These are phyloP conservation scores for Camelus dromedarius DNA, from an alignment of 2,113 vertebrate genomes.

Conservation along the genomic window DNA sequence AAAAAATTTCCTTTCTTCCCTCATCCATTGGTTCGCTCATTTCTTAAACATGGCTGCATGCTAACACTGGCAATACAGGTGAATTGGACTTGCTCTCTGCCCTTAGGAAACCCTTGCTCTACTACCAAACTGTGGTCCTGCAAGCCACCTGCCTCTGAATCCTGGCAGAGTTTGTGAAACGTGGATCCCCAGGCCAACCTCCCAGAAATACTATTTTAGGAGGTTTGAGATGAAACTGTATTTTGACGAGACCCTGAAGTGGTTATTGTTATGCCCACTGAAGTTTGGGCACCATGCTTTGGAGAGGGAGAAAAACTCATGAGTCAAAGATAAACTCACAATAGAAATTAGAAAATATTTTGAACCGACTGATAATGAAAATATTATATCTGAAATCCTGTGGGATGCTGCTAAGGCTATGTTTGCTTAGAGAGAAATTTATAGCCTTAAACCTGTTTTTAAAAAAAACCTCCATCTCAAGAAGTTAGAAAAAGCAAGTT, in stretches of 20 bases:
- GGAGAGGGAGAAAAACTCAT: conserved; percentile 3
- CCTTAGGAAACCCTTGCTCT: not conserved
- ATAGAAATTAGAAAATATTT: conserved; percentile 54
- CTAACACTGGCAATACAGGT: not conserved
- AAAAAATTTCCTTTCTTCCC: conserved; percentile 12
- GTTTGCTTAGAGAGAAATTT: not conserved
- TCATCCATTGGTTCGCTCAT: not conserved
- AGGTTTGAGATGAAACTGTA: not conserved
- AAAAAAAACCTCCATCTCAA: conserved; percentile 39
- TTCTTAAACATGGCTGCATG: conserved; percentile 39
- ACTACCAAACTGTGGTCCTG: not conserved
- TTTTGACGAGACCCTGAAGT: conserved; percentile 1
- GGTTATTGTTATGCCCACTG: conserved; percentile 9
- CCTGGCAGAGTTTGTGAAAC: not conserved
- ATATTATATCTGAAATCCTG: conserved; percentile 35
- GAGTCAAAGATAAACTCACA: conserved; percentile 41
- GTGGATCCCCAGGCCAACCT: not conserved
- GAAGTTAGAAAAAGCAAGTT: conserved; percentile 45
- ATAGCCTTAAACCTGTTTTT: conserved; percentile 34
- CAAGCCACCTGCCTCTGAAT: not conserved
- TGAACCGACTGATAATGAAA: conserved; percentile 46
- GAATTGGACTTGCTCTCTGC: conserved; percentile 10
- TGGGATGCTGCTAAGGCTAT: not conserved
- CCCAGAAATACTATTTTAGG: conserved; percentile 37
- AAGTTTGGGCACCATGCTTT: conserved; percentile 48